Evolutionary conservation across 2,888 invertebrate genomes (phyloP), one percentile per base, ranked within the genome.

Genomic region (Epinotia brunnichana): DNA sequence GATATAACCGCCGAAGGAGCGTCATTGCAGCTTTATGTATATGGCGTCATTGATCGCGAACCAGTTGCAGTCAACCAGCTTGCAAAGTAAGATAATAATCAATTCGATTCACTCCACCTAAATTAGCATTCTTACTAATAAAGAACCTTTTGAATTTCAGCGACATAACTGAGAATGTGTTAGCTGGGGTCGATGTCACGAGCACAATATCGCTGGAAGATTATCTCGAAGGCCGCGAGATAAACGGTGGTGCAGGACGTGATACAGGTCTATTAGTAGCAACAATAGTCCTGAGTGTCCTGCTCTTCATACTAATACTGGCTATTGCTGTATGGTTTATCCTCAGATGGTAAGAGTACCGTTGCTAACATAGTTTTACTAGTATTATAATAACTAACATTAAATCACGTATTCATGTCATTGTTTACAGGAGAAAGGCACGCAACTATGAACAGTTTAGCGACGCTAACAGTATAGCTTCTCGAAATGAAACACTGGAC

Each of bases 211-310:
- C 92, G 39, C 79, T 93, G 48, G 85, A 89, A 88, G 90, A 92
- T 86, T 87, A 92, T 89, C 87, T 92, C 60, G 83, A 86, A 76
- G 81, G 78, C 77, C 80, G 80, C 69, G 82, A 83, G 83, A 86
- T 85, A 81, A 35, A 35, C 35, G 76, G 78, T 76, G 78, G 83
- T 63, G 76, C 83, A 73, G 84, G 80, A 86, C 85, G 85, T 86
- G 84, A 89, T 79, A 85, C 80, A 39, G 90, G 86, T 80, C 85
- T 92, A 82, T 84, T 93, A 81, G 87, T 82, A 44, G 80, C 91
- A 15, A 92, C 92, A 66, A 91, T 93, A 81, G 82, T 87, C 74
- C 88, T 92, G 57, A 86, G 89, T 74, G 78, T 88, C 77, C 79
- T 92, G 64, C 85, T 92, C 68, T 87, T 91, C 80, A 82, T 89